phyloP scores from a whole-genome alignment of 2,113 vertebrate genomes.

The mouse (Mus musculus) region DNA sequence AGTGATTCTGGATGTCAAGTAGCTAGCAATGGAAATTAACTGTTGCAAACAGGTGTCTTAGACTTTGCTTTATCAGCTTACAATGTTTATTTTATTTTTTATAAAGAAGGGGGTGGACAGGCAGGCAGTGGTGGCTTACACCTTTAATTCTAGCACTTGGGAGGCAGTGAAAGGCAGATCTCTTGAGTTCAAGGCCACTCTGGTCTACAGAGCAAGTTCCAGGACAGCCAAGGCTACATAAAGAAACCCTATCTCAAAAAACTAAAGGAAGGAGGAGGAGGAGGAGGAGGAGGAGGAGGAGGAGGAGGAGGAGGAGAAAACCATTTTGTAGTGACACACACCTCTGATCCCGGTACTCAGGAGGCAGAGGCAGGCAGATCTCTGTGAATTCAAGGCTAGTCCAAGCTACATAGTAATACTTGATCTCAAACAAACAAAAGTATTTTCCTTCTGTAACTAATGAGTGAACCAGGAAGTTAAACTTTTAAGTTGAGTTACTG shows the following conservation, averaged over 20 bases:
- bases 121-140: background rate
- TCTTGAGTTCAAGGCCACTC: background rate
- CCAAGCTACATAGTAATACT: background rate
- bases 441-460: background rate
- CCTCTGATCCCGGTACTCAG: background rate
- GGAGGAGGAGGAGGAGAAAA: background rate
- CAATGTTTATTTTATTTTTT: background rate
- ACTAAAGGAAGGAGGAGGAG: background rate
- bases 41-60: background rate
- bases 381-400: background rate
- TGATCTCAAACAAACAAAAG: background rate
- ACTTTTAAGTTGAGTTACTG: background rate
- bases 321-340: background rate
- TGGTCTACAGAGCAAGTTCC: background rate
- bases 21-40: background rate
- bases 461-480: background rate
- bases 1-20: background rate
- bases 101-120: background rate
- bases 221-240: background rate
- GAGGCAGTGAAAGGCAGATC: background rate
- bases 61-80: background rate
- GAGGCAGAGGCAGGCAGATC: background rate
- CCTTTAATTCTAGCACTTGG: background rate
- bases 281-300: no score
- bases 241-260: background rate